Evolutionary conservation across 2,888 invertebrate genomes (phyloP).

Genomic region (Lepidochitona cinerea): DNA sequence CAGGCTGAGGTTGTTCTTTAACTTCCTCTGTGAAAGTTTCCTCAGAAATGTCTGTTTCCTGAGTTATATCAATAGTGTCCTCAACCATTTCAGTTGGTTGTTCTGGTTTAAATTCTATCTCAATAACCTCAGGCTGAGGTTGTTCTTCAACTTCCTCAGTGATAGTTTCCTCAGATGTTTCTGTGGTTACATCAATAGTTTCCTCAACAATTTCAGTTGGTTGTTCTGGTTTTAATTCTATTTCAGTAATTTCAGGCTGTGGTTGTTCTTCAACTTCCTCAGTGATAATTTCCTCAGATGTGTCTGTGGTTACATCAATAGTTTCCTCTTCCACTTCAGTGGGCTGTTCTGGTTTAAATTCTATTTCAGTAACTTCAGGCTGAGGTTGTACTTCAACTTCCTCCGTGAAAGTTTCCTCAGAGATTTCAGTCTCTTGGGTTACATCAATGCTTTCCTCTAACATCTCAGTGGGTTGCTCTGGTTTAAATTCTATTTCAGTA

Average conservation of each 20-base stretch:
- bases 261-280: neutral
- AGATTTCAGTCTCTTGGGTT: constrained; percentile 27
- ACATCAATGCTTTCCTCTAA: constrained; percentile 7
- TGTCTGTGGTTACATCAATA: neutral
- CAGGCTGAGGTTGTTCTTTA: neutral
- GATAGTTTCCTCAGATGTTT: neutral
- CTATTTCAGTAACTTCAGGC: neutral
- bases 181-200: too few species aligned
- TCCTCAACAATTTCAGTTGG: too few species aligned
- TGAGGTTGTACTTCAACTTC: neutral
- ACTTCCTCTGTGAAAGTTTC: neutral
- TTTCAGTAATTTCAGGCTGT: neutral
- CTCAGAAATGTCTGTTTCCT: neutral
- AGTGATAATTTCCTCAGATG: neutral
- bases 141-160: neutral
- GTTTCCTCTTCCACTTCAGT: neutral
- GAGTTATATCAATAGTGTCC: neutral
- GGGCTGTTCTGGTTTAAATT: neutral
- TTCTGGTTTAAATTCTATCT: neutral
- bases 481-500: neutral
- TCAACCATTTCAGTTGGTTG: neutral
- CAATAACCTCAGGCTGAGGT: neutral
- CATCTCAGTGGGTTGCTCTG: neutral
- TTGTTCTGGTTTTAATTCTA: neutral
- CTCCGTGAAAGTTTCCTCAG: neutral